These are phyloP conservation scores for Chaenogobius annularis DNA, from an alignment of 2,113 vertebrate genomes.

Conservation along the genomic window DNA sequence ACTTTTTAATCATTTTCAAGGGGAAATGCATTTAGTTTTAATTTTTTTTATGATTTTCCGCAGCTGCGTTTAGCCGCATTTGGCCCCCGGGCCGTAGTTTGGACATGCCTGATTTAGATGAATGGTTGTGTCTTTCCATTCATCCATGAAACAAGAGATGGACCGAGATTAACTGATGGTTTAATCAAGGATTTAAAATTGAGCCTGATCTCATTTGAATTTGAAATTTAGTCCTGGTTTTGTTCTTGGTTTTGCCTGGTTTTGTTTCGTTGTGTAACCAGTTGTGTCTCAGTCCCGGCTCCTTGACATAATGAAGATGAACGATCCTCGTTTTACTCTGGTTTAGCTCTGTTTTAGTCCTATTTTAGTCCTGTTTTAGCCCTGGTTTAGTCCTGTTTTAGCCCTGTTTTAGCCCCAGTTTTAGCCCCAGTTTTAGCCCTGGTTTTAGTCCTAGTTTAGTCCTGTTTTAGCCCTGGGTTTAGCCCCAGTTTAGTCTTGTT, in stretches of 20 bases:
- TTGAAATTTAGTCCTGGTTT: too few species aligned
- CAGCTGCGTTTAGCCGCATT: too few species aligned
- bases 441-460: neutral
- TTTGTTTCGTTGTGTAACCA: too few species aligned
- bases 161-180: neutral
- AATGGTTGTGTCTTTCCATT: too few species aligned
- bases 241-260: too few species aligned
- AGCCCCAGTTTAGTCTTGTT: slow-evolving; percentile 1
- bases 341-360: neutral
- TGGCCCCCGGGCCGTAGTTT: too few species aligned
- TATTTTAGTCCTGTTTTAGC: neutral
- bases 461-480: slow-evolving; percentile 1
- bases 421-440: neutral
- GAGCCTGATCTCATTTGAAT: neutral
- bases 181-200: neutral
- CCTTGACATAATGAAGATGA: too few species aligned
- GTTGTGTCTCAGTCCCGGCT: too few species aligned
- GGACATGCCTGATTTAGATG: too few species aligned
- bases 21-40: too few species aligned
- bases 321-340: neutral
- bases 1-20: too few species aligned
- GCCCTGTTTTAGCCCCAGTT: neutral
- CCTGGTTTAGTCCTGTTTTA: neutral
- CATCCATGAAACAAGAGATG: neutral
- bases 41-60: too few species aligned